Evolutionary conservation across 2,797 vertebrate species (phyloP), one percentile per base, ranked within the genome.

Genomic region (Semaprochilodus insignis): DNA sequence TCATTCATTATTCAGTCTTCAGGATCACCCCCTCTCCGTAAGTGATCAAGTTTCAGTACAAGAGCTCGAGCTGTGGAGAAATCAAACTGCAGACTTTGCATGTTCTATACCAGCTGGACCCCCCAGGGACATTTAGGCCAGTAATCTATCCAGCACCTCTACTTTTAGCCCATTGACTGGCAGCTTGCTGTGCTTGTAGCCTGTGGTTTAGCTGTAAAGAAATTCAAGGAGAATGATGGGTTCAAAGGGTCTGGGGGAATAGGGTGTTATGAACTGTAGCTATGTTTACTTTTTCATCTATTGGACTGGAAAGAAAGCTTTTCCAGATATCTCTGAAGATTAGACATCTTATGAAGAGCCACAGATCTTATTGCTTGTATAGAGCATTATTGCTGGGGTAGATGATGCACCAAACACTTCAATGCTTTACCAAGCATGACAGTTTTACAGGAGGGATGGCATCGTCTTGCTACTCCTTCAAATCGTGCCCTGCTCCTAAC

Each of bases 1-100:
- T 89, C 76, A 81, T 91, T 70, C 84, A 88, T 89, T 88, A 91
- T 88, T 90, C 70, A 89, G 73, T 87, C 59, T 71, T 84, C 44
- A 76, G 57, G 71, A 71, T 85, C 80, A 84, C 77, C 66, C 55
- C 73, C 74, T 84, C 74, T 80, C 81, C 65, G 75, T 69, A 59
- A 72, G 81, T 77, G 86, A 87, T 89, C 82, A 21, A 27, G 70
- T 89, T 86, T 88, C 88, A 86, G 83, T 83, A 78, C 86, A 86
- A 86, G 54, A 86, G 71, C 78, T 78, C 25, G 19, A 77, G 63
- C 51, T 55, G 83, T 67, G 55, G 48, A 78, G 78, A 89, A 66
- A 59, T 83, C 74, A 78, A 69, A 81, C 72, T 55, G 82, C 34
- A 66, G 67, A 77, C 66, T 25, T 54, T 78, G 74, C 67, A 81